phyloP scores from a whole-genome alignment of 64 coral and sea anemone species.

The Pocillopora damicornis region DNA sequence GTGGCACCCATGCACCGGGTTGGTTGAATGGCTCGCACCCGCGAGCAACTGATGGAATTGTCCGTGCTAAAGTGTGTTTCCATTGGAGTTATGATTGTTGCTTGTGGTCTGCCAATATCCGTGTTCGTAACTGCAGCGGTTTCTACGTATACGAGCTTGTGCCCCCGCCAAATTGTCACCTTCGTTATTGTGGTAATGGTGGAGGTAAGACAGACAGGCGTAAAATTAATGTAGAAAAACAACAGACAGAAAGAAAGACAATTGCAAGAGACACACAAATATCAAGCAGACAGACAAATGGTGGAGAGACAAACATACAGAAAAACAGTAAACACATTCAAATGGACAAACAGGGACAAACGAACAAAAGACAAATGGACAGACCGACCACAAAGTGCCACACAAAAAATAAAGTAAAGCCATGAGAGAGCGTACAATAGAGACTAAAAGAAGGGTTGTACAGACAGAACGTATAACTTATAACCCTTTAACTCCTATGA shows the following conservation, averaged over 20 bases:
- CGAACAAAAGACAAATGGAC: not conserved
- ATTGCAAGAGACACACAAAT: too few relatives aligned
- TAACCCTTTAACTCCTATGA: not conserved
- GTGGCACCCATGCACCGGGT: not conserved
- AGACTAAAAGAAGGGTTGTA: too few relatives aligned
- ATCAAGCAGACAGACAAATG: not conserved
- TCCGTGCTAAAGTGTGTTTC: not conserved
- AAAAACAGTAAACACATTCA: not conserved
- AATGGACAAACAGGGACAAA: not conserved
- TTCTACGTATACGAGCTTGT: constrained; percentile 33
- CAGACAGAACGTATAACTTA: not conserved
- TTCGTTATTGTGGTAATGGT: constrained; percentile 28
- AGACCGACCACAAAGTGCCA: not conserved
- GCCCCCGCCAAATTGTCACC: not conserved
- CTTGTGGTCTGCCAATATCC: not conserved
- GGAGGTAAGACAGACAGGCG: not conserved
- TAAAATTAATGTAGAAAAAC: too few relatives aligned
- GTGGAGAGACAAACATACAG: not conserved
- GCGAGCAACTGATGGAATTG: not conserved
- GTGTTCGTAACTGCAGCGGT: constrained; percentile 26
- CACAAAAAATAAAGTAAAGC: too few relatives aligned
- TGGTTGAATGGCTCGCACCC: constrained; percentile 34
- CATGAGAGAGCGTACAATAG: too few relatives aligned
- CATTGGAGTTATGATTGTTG: not conserved
- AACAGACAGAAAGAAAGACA: too few relatives aligned